phyloP scores from a whole-genome alignment of 2,888 invertebrate genomes.

The Caenorhabditis sp. region DNA sequence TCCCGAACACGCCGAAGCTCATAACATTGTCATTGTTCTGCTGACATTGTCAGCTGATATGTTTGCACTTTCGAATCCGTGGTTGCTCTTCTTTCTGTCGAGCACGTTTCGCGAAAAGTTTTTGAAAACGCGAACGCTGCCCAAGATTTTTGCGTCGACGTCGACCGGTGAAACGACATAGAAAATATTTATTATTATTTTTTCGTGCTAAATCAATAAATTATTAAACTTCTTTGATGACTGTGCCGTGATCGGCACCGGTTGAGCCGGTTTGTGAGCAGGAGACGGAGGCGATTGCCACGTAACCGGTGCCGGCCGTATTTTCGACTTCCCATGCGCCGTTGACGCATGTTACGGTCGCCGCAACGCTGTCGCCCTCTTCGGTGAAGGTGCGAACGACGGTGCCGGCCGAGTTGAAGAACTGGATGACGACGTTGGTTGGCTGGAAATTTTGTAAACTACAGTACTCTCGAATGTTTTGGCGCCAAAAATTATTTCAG shows the following conservation, averaged over 20 bases:
- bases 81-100: conserved; percentile 44
- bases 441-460: conserved; percentile 16
- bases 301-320: background rate
- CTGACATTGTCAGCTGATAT: conserved; percentile 42
- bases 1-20: conserved; percentile 22
- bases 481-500: too few species aligned
- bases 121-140: conserved; percentile 15
- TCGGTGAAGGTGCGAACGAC: conserved; percentile 17
- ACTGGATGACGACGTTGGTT: conserved; percentile 15
- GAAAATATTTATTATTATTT: background rate
- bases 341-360: background rate
- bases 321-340: background rate
- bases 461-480: too few species aligned
- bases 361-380: background rate
- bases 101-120: conserved; percentile 34
- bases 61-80: conserved; percentile 48
- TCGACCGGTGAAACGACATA: conserved; percentile 20
- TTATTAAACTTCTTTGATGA: background rate
- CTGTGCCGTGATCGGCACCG: background rate
- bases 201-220: background rate
- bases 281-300: background rate
- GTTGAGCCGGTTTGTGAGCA: conserved; percentile 4
- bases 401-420: conserved; percentile 22
- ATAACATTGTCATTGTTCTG: conserved; percentile 24
- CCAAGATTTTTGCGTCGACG: conserved; percentile 23